Evolutionary conservation across 1,140 invertebrate species (phyloP).

Genomic region (Anthonomus grandis): DNA sequence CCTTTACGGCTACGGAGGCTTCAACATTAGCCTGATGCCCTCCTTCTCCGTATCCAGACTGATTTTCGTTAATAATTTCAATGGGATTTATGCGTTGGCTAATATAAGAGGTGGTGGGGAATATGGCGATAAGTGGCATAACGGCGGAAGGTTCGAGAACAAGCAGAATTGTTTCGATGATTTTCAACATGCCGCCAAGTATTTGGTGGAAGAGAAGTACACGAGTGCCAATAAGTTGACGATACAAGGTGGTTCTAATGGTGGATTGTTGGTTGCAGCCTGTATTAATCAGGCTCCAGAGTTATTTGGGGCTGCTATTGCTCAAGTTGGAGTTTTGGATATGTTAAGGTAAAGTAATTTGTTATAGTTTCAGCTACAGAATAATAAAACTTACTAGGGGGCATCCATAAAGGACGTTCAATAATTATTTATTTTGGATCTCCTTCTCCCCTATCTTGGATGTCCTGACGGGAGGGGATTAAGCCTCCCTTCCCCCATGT

Average conservation of each 20-base stretch:
- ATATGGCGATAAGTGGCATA: constrained; percentile 97
- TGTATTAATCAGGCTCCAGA: constrained; percentile 94
- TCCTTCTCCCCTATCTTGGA: too few species aligned
- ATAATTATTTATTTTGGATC: too few species aligned
- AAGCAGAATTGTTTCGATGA: constrained; percentile 99
- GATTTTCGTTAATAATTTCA: constrained; percentile 87
- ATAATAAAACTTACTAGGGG: constrained; percentile 99
- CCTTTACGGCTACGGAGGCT: constrained; percentile 97
- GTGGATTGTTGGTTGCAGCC: constrained; percentile 89
- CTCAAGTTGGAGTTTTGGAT: constrained; percentile 74
- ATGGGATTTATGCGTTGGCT: constrained; percentile 84
- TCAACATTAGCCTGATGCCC: constrained; percentile 89
- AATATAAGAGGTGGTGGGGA: constrained; percentile 97
- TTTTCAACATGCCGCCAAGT: constrained; percentile 90
- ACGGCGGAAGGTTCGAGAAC: constrained; percentile 83
- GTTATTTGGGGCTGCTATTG: constrained; percentile 85
- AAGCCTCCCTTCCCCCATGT: too few species aligned
- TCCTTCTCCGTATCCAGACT: constrained; percentile 77
- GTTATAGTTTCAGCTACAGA: too few species aligned
- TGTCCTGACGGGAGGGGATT: too few species aligned
- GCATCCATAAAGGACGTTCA: too few species aligned
- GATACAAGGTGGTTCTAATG: constrained; percentile 95
- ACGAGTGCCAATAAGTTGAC: constrained; percentile 72
- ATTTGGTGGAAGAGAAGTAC: constrained; percentile 80
- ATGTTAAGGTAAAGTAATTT: too few species aligned